Percentiles rank a stretch among this genome's conserved stretches.
phyloP scores from a whole-genome alignment of 2,113 vertebrate genomes.

The Rhinolophus ferrumequinum region DNA sequence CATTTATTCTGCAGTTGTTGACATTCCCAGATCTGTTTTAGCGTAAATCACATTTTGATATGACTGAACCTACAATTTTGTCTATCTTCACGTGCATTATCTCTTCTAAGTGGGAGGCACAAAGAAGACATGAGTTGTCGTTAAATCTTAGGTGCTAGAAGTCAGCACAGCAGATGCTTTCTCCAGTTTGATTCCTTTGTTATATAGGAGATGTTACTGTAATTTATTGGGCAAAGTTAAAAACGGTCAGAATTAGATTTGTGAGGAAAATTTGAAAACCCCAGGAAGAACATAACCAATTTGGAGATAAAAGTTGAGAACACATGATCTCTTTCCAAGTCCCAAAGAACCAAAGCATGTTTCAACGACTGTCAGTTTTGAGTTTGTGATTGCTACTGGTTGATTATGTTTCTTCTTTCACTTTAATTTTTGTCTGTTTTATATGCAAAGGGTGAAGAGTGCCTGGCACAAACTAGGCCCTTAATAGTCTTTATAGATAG shows the following conservation, averaged over 20 bases:
- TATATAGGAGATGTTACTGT: constrained; percentile 65
- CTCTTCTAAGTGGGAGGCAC: constrained; percentile 80
- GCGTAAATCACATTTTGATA: constrained; percentile 87
- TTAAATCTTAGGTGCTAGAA: constrained; percentile 84
- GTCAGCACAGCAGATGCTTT: constrained; percentile 78
- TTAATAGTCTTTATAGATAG: not conserved
- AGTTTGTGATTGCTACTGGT: not conserved
- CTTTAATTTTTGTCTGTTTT: constrained; percentile 8
- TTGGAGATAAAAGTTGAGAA: not conserved
- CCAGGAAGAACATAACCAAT: constrained; percentile 56
- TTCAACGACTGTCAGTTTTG: not conserved
- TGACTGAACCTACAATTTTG: constrained; percentile 88
- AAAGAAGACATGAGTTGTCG: constrained; percentile 77
- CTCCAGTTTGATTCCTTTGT: constrained; percentile 81
- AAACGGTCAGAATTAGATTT: constrained; percentile 75
- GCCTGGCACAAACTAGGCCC: not conserved
- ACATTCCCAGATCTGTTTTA: constrained; percentile 85
- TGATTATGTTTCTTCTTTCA: not conserved
- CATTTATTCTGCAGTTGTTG: constrained; percentile 86
- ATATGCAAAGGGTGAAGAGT: not conserved
- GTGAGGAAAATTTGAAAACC: constrained; percentile 71
- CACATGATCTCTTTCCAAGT: not conserved
- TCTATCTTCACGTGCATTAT: constrained; percentile 84
- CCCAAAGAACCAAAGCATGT: not conserved
- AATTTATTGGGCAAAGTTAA: constrained; percentile 77